Conservation (phyloP, 2,113 vertebrate genomes). For the Dasyurus viverrinus region DNA sequence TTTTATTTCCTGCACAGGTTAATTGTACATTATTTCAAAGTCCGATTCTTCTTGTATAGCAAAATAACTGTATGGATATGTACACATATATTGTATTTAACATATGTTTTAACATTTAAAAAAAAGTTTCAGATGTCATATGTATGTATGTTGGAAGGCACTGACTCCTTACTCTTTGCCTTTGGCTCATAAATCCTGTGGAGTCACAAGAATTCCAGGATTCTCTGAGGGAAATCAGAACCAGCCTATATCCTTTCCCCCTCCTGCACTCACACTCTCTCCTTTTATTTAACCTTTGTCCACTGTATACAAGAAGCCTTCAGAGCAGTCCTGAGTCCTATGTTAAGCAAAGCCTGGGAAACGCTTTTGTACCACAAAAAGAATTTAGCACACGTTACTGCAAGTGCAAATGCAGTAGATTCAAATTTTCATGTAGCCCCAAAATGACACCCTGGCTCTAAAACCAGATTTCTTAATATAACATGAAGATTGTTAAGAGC, state of each 20-base stretch:
- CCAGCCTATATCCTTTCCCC: neutral
- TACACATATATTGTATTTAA: too few species aligned
- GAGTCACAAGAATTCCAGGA: neutral
- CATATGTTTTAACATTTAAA: too few species aligned
- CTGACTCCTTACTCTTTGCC: neutral
- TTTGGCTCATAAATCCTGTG: neutral
- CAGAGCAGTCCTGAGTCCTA: neutral
- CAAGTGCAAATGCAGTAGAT: neutral
- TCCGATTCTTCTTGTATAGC: too few species aligned
- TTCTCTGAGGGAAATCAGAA: neutral
- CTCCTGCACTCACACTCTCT: neutral
- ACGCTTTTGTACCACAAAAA: neutral
- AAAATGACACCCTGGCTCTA: neutral
- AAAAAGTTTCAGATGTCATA: conserved; percentile 49
- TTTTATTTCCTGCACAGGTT: too few species aligned
- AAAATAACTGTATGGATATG: too few species aligned
- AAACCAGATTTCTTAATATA: neutral
- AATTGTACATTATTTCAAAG: too few species aligned
- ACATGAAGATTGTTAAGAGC: neutral
- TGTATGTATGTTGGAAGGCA: neutral
- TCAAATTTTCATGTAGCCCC: neutral
- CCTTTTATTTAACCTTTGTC: neutral
- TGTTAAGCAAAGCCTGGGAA: neutral
- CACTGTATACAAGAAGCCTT: neutral
- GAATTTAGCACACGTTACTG: neutral